These are phyloP conservation scores for Corythaixoides concolor DNA, from an alignment of 2,113 vertebrate species.

Conservation along the genomic window DNA sequence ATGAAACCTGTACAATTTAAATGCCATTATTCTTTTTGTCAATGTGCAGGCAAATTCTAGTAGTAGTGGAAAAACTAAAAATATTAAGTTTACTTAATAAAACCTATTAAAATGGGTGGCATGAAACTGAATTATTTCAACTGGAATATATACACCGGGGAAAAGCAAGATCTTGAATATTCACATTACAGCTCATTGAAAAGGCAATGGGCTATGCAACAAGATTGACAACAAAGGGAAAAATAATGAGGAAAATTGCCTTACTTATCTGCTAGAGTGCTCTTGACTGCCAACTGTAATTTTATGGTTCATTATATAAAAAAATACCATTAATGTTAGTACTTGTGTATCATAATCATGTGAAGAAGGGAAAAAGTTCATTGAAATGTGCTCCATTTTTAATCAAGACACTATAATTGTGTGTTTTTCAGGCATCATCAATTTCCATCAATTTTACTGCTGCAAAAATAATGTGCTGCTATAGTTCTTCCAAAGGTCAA, in stretches of 20 bases:
- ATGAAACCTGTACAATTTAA: background rate
- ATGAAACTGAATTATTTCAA: conserved; percentile 43
- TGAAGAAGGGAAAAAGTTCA: conserved; percentile 54
- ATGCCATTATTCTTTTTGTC: background rate
- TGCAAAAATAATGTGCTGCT: conserved; percentile 42
- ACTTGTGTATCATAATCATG: conserved; percentile 61
- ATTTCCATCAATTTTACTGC: conserved; percentile 64
- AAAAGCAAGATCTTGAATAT: conserved; percentile 58
- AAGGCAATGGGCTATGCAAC: conserved; percentile 72
- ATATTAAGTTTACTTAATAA: conserved; percentile 7
- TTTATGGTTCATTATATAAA: conserved; percentile 76
- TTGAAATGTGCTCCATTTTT: conserved; percentile 66
- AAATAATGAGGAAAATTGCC: conserved; percentile 76
- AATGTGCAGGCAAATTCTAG: background rate
- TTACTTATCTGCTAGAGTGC: conserved; percentile 75
- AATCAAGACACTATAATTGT: conserved; percentile 69
- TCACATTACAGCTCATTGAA: conserved; percentile 71
- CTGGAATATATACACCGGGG: conserved; percentile 49
- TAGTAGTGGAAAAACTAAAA: background rate
- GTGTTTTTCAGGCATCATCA: conserved; percentile 70
- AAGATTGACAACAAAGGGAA: conserved; percentile 76
- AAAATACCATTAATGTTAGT: conserved; percentile 65
- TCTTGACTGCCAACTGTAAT: conserved; percentile 73
- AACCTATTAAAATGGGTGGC: conserved; percentile 50
- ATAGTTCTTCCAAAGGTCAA: conserved; percentile 65